Conservation (phyloP, 2,797 vertebrate genomes). For the Rachycentron canadum region DNA sequence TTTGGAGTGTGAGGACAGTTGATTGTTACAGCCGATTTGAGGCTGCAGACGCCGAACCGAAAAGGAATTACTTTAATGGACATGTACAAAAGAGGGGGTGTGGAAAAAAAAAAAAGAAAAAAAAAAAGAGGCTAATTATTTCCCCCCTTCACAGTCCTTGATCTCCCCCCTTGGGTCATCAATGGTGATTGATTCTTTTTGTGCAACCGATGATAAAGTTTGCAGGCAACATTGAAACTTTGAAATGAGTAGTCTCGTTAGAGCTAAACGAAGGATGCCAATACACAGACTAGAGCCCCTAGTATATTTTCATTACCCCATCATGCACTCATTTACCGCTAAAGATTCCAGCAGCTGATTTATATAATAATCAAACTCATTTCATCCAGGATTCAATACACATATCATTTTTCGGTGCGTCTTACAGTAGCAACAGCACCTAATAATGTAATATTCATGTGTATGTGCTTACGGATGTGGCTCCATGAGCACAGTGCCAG, state of each 20-base stretch:
- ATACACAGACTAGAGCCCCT: background rate
- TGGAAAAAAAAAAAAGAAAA: background rate
- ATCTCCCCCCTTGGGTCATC: slow-evolving; percentile 70
- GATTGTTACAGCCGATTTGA: slow-evolving; percentile 81
- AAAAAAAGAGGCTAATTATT: slow-evolving; percentile 72
- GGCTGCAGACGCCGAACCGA: slow-evolving; percentile 50
- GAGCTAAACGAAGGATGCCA: background rate
- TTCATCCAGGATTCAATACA: background rate
- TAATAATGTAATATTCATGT: background rate
- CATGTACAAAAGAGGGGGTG: slow-evolving; percentile 55
- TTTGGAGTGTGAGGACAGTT: slow-evolving; percentile 78
- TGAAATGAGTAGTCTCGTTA: slow-evolving; percentile 42
- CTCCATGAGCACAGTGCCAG: background rate
- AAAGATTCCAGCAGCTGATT: background rate
- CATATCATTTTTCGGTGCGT: background rate
- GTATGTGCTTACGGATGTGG: background rate
- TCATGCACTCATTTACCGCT: slow-evolving; percentile 5
- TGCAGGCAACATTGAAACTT: slow-evolving; percentile 55
- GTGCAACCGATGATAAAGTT: slow-evolving; percentile 56
- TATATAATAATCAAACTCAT: background rate
- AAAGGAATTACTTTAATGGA: slow-evolving; percentile 76
- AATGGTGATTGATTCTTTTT: slow-evolving; percentile 70
- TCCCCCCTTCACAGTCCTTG: slow-evolving; percentile 72
- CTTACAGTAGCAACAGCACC: background rate
- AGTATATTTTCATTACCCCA: slow-evolving; percentile 9